Conservation (phyloP, 2,797 vertebrate genomes). For the Poecilia gillii region DNA sequence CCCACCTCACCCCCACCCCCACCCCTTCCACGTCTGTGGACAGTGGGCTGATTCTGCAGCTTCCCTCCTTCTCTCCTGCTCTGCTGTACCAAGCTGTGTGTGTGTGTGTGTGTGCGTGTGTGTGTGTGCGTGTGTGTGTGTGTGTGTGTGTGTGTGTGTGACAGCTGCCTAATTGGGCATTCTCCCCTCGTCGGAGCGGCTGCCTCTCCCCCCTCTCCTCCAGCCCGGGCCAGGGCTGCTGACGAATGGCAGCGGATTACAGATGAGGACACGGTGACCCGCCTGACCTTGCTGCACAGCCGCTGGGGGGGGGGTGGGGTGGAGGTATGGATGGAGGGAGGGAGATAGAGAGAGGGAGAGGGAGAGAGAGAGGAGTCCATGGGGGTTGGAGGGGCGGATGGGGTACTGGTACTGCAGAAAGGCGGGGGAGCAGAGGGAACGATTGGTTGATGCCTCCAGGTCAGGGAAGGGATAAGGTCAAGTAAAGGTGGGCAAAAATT, state of each 20-base stretch:
- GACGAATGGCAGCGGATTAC: slow-evolving; percentile 99
- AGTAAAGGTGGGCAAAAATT: slow-evolving; percentile 84
- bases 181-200: slow-evolving; percentile 95
- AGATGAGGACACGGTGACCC: slow-evolving; percentile 98
- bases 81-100: slow-evolving; percentile 38
- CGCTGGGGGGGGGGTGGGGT: slow-evolving; percentile 80
- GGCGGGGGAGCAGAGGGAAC: slow-evolving; percentile 44
- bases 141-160: slow-evolving; percentile 87
- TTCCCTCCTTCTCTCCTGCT: slow-evolving; percentile 72
- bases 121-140: slow-evolving; percentile 73
- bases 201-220: slow-evolving; percentile 80
- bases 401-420: slow-evolving; percentile 64
- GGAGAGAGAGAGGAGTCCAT: slow-evolving; percentile 22
- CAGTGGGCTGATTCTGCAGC: slow-evolving; percentile 95
- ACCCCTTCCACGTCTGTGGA: slow-evolving; percentile 72
- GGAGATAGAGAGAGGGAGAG: neutral
- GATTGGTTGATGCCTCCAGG: slow-evolving; percentile 82
- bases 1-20: slow-evolving; percentile 2
- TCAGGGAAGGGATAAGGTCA: slow-evolving; percentile 93
- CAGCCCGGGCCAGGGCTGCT: slow-evolving; percentile 86
- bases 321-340: slow-evolving; percentile 14
- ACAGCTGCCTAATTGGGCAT: slow-evolving; percentile 99
- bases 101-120: slow-evolving; percentile 82
- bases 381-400: slow-evolving; percentile 67
- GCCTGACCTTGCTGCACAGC: slow-evolving; percentile 95